Conservation (phyloP, 1,140 invertebrate species). For the Palaemon carinicauda region DNA sequence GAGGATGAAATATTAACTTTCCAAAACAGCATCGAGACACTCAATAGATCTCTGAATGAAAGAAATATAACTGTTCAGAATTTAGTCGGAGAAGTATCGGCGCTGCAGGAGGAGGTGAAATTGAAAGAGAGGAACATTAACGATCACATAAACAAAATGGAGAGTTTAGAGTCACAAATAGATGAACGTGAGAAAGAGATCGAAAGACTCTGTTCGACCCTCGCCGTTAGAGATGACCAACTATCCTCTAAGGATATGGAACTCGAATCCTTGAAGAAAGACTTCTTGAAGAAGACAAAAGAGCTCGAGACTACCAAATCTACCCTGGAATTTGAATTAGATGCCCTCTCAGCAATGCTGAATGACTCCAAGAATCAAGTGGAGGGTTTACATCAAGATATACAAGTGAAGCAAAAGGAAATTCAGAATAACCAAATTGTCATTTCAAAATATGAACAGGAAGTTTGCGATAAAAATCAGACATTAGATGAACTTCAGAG, state of each 20-base stretch:
- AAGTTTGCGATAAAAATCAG: conserved; percentile 50
- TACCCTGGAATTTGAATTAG: conserved; percentile 59
- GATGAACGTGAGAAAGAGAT: conserved; percentile 18
- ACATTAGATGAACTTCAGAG: conserved; percentile 13
- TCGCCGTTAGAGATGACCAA: conserved; percentile 50
- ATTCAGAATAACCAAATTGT: conserved; percentile 48
- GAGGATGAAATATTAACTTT: background rate
- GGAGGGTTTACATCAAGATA: background rate
- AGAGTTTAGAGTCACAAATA: conserved; percentile 15
- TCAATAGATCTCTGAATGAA: conserved; percentile 42
- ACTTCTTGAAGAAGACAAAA: conserved; percentile 38
- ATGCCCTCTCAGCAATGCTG: conserved; percentile 60
- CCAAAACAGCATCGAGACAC: conserved; percentile 5
- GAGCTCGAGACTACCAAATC: conserved; percentile 61
- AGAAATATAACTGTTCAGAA: conserved; percentile 35
- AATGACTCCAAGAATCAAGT: conserved; percentile 60
- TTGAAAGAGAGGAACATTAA: conserved; percentile 15
- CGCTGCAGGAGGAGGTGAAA: conserved; percentile 29
- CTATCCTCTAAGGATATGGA: conserved; percentile 32
- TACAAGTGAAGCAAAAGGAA: conserved; percentile 41
- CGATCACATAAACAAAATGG: conserved; percentile 37
- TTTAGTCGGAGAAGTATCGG: conserved; percentile 41
- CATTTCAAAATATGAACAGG: conserved; percentile 53
- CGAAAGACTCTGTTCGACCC: conserved; percentile 22
- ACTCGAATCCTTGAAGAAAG: conserved; percentile 47